phyloP scores from a whole-genome alignment of 2,113 vertebrate species.

The Pao palembangensis region DNA sequence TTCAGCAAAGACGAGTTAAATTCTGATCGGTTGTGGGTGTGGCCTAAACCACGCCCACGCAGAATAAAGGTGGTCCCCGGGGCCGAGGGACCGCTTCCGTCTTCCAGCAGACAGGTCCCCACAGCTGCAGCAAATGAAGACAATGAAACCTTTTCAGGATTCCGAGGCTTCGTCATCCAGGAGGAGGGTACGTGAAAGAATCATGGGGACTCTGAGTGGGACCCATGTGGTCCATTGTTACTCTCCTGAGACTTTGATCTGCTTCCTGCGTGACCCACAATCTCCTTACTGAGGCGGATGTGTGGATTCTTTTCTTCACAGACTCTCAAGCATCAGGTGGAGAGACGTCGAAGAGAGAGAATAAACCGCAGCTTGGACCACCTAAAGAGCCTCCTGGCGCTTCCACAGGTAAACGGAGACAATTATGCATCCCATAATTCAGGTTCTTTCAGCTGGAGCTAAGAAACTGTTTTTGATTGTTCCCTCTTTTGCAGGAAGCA shows the following conservation, averaged over 20 bases:
- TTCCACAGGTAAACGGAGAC: conserved; percentile 78
- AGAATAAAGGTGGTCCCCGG: conserved; percentile 5
- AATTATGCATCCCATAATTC: rapidly evolving
- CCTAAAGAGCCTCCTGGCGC: conserved; percentile 72
- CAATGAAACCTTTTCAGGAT: conserved; percentile 37
- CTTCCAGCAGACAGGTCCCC: neutral
- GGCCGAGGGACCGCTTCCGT: neutral
- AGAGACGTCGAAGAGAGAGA: conserved; percentile 79
- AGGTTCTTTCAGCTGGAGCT: rapidly evolving
- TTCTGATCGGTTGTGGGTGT: conserved; percentile 19
- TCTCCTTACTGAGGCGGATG: neutral
- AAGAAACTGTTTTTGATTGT: neutral
- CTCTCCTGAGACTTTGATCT: neutral
- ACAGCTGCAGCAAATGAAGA: neutral
- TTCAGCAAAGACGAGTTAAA: neutral
- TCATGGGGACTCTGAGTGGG: neutral
- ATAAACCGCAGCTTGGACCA: conserved; percentile 82
- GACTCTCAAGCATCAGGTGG: conserved; percentile 81
- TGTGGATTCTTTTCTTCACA: conserved; percentile 32
- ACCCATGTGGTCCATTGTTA: rapidly evolving
- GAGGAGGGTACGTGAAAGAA: conserved; percentile 45
- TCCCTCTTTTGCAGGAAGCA: conserved; percentile 16
- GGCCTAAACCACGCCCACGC: conserved; percentile 13
- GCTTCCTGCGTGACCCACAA: neutral
- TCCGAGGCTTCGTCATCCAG: conserved; percentile 30